Evolutionary conservation across 1,140 invertebrate genomes (phyloP), one percentile per base, ranked within the genome.

Genomic region (Cardiocondyla obscurior): DNA sequence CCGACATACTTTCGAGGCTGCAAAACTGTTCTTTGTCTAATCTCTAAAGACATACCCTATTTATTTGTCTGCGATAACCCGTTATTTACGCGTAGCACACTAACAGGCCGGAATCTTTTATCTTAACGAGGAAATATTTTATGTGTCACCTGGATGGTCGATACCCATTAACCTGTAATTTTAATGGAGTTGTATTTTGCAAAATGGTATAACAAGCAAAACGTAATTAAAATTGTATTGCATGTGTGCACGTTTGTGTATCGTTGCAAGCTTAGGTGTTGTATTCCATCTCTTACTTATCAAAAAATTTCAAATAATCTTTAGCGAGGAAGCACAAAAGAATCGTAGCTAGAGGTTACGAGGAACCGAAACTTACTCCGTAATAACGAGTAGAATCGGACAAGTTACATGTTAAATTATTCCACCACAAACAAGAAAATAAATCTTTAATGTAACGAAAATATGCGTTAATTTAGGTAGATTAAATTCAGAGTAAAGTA

Each of bases 131-230:
- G 33, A 76, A 62, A 62, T 76, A 76, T 76, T 62, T 76, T 62
- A 49, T 30, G 36, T 49, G 16, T 62, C 57, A 62, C 12, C 28
- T 46, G 42, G n/a, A 49, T 76, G 42, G 72, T 16, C 55, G 39
- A 49, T 74, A 62, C 12, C 28, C 57, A 76, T 76, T 76, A 76
- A 49, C 28, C 30, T 62, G 14, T 62, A 60, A 46, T 46, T 76
- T 76, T 76, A 62, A 62, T 62, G 19, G 28, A 76, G n/a, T n/a
- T 49, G n/a, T 76, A 76, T 62, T 62, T 76, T 76, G 19, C 19
- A 25, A 62, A 76, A 62, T 36, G 42, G 25, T 49, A 3, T 22
- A 62, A 62, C 28, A 30, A 10, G 42, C 1, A 76, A 62, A 49
- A 28, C 19, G 0, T 49, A 39, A 10, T 76, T 62, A 76, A 76